A percentile compares a stretch with the other conserved stretches of the same genome.
Evolutionary conservation across 2,888 invertebrate species (phyloP).

Genomic region (Mesorhabditis belari): DNA sequence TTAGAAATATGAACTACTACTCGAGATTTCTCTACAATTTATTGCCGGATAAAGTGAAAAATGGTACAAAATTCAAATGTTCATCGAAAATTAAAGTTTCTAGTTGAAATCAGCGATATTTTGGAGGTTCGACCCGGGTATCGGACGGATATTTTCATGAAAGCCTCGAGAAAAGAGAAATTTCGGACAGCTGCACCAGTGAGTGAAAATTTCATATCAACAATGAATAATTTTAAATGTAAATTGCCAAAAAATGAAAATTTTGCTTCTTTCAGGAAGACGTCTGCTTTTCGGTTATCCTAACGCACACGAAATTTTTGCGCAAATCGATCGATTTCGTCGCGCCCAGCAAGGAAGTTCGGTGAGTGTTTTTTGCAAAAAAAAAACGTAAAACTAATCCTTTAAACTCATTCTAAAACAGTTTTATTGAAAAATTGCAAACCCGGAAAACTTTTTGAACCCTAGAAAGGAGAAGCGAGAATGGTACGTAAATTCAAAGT

Average conservation of each 20-base stretch:
- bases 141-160: constrained; percentile 46
- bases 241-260: neutral
- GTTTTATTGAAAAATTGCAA: too few relatives aligned
- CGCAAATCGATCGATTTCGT: constrained; percentile 52
- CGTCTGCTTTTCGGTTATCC: constrained; percentile 51
- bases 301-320: constrained; percentile 46
- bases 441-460: too few relatives aligned
- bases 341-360: constrained; percentile 29
- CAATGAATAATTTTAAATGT: neutral
- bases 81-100: too few relatives aligned
- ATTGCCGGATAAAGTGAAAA: constrained; percentile 22
- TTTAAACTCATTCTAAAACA: too few relatives aligned
- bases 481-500: too few relatives aligned
- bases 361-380: too few relatives aligned
- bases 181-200: constrained; percentile 46
- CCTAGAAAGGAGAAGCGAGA: too few relatives aligned
- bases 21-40: constrained; percentile 22
- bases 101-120: constrained; percentile 45
- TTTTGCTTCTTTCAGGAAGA: constrained; percentile 30
- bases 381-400: too few relatives aligned
- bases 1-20: constrained; percentile 18
- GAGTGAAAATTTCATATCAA: constrained; percentile 1
- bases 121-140: constrained; percentile 52
- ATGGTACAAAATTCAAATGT: constrained; percentile 5
- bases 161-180: constrained; percentile 34